phyloP scores from a whole-genome alignment of 2,113 vertebrate species.

The Colaptes auratus region DNA sequence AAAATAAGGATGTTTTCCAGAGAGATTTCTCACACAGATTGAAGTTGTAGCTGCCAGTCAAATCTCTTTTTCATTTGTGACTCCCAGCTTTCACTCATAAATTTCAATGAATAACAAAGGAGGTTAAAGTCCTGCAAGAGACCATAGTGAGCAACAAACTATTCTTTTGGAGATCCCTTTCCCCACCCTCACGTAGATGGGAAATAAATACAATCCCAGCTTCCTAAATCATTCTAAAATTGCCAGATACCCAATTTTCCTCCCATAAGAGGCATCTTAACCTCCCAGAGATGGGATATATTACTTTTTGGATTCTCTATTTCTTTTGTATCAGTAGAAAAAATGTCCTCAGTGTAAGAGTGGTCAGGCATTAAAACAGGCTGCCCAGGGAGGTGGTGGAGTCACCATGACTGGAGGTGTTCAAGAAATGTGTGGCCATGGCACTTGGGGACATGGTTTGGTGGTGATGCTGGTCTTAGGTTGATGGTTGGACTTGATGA shows the following conservation, averaged over 20 bases:
- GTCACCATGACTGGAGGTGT: too few species aligned
- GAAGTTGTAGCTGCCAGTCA: conserved; percentile 40
- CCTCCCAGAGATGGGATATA: not conserved
- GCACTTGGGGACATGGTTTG: too few species aligned
- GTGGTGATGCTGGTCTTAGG: too few species aligned
- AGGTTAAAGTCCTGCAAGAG: not conserved
- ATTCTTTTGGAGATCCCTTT: not conserved
- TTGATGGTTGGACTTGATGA: too few species aligned
- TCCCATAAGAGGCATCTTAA: not conserved
- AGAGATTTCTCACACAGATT: conserved; percentile 27
- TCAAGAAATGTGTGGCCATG: too few species aligned
- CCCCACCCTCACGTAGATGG: not conserved
- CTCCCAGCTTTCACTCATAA: not conserved
- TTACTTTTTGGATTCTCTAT: not conserved
- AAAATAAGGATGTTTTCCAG: conserved; percentile 26
- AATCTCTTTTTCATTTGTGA: conserved; percentile 4
- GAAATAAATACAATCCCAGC: not conserved
- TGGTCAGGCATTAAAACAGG: too few species aligned
- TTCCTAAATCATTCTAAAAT: not conserved
- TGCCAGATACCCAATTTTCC: not conserved
- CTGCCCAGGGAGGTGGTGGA: too few species aligned
- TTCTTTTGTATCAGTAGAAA: not conserved
- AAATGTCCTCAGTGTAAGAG: too few species aligned
- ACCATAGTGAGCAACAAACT: not conserved
- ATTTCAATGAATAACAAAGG: conserved; percentile 45